A percentile compares a stretch with the other conserved stretches of the same genome.
phyloP scores from a whole-genome alignment of 2,797 vertebrate species.

The Spheniscus humboldti region DNA sequence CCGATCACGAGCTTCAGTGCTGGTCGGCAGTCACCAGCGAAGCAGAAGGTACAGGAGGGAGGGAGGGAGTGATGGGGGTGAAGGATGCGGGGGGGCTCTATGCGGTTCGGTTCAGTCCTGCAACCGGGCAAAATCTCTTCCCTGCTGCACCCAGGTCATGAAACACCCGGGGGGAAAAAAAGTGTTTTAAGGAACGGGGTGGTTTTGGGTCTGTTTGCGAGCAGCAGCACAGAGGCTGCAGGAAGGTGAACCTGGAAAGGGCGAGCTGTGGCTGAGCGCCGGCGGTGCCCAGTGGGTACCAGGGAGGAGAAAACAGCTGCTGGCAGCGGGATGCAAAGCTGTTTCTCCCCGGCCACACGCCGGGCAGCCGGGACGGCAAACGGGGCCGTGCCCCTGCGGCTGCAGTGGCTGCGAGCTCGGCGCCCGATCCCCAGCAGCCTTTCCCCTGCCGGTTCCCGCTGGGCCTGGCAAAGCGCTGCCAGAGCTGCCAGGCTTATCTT shows the following conservation, averaged over 20 bases:
- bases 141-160: background rate
- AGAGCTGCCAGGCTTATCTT: constrained; percentile 63
- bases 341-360: background rate
- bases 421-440: background rate
- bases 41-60: constrained; percentile 9
- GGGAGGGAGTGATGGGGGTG: background rate
- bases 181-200: background rate
- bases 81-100: background rate
- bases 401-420: background rate
- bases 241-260: background rate
- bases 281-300: background rate
- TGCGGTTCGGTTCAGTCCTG: background rate
- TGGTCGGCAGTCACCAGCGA: background rate
- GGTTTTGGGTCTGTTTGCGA: background rate
- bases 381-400: fast-evolving
- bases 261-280: background rate
- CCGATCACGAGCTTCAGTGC: constrained; percentile 46
- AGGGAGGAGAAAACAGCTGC: background rate
- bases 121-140: background rate
- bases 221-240: background rate
- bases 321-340: background rate
- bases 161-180: fast-evolving
- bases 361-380: background rate
- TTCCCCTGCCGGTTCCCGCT: background rate
- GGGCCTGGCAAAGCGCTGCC: constrained; percentile 10